Conservation (phyloP, 2,113 vertebrate genomes). For the Pituophis catenifer region DNA sequence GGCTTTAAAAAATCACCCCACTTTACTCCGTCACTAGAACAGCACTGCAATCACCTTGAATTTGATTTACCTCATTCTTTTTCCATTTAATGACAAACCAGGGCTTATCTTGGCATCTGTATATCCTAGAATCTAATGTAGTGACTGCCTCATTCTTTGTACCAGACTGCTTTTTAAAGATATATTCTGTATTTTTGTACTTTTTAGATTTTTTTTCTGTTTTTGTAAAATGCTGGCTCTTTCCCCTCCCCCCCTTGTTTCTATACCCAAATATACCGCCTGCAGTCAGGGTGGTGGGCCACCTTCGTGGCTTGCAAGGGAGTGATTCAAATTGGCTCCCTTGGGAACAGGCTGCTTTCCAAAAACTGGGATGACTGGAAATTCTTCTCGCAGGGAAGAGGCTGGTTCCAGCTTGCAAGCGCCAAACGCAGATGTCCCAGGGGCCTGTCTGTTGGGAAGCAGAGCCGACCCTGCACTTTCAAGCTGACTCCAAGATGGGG, state of each 20-base stretch:
- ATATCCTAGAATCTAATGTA: conserved; percentile 71
- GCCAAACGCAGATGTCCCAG: background rate
- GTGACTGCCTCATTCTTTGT: conserved; percentile 62
- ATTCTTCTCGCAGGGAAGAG: background rate
- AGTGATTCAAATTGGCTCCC: background rate
- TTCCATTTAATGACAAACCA: conserved; percentile 56
- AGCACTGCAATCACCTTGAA: conserved; percentile 50
- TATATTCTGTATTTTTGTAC: conserved; percentile 77
- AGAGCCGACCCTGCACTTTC: background rate
- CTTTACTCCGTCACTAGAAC: conserved; percentile 30
- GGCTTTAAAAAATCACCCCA: conserved; percentile 20
- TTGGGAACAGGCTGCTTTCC: background rate
- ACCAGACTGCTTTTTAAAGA: conserved; percentile 61
- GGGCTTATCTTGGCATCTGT: conserved; percentile 60
- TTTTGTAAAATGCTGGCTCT: conserved; percentile 10
- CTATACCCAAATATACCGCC: background rate
- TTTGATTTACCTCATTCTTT: conserved; percentile 71
- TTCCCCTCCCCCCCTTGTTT: background rate
- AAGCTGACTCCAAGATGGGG: background rate
- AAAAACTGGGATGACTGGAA: background rate
- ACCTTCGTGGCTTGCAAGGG: no score
- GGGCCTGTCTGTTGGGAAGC: background rate
- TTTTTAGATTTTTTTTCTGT: conserved; percentile 40
- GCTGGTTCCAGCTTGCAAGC: background rate
- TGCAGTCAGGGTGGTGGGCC: background rate